Evolutionary conservation across 1,140 invertebrate genomes (phyloP), one percentile per base, ranked within the genome.

Genomic region (Anoplophora glabripennis): DNA sequence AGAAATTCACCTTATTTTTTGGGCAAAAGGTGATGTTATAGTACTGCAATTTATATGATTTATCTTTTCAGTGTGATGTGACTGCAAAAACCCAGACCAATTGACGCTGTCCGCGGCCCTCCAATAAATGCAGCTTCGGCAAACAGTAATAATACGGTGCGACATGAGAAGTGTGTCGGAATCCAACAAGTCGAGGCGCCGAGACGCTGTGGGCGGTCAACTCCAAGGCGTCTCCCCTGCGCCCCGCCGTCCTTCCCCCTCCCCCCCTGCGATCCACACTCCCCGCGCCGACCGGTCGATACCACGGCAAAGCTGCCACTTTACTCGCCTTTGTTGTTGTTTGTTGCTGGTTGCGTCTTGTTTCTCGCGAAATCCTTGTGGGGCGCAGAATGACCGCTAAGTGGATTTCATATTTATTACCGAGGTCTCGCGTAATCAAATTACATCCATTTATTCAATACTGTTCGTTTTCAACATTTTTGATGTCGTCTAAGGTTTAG

Each of bases 171-270:
- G 69, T 69, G 65, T 71, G 69, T 69, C 63, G 69, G 63, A 71
- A 71, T 71, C 69, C 69, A 71, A 71, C 69, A 71, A 71, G 69
- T 71, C 69, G 64, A 61, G 21, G 21, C 21, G 21, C 21, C 21
- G 21, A 28, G 21, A 28, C 21, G 67, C 67, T 69, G 53, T 67
- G 58, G 67, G 67, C 67, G 67, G 67, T 67, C 67, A 67, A 66
- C 63, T 65, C 42, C 51, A 34, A 56, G 59, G 61, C 64, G 21
- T 28, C 21, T 28, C 64, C 57, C 61, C 52, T 55, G 9, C 21
- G 14, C 53, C 44, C 38, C 34, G 12, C 37, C 36, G 46, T 8
- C 17, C 14, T 51, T 14, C 37, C 44, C 44, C 11, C 17, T 33
- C 41, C 33, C 37, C 44, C 44, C 18, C 35, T 45, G 49, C 17